Conservation (phyloP, 1,140 invertebrate species). For the Homalodisca vitripennis region DNA sequence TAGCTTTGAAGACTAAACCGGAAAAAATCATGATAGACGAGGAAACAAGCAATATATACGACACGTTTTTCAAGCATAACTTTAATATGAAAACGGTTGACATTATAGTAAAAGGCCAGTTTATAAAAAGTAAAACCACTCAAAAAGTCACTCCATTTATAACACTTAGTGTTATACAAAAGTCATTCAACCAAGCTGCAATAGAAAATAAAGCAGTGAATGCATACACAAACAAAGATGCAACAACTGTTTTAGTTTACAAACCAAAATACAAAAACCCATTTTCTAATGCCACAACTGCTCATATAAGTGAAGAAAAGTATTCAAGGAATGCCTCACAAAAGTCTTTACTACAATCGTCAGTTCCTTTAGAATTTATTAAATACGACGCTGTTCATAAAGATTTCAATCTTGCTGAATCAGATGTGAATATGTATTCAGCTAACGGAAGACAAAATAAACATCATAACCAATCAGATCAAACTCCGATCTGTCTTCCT, state of each 20-base stretch:
- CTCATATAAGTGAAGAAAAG: neutral
- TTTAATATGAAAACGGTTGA: neutral
- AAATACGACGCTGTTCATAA: neutral
- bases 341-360: neutral
- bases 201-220: neutral
- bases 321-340: neutral
- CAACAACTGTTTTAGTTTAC: neutral
- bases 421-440: too few relatives aligned
- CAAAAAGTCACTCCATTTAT: neutral
- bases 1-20: conserved; percentile 7
- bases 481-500: too few relatives aligned
- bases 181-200: neutral
- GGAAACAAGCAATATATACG: conserved; percentile 13
- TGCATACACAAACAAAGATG: neutral
- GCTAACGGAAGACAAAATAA: too few relatives aligned
- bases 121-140: neutral
- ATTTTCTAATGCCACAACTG: neutral
- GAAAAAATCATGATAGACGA: conserved; percentile 9
- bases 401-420: neutral
- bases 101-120: neutral
- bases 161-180: conserved; percentile 1
- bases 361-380: neutral
- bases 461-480: too few relatives aligned
- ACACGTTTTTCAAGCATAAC: neutral
- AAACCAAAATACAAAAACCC: neutral